These are phyloP conservation scores for Amphimallon solstitiale DNA, from an alignment of 2,888 invertebrate genomes.

Conservation along the genomic window DNA sequence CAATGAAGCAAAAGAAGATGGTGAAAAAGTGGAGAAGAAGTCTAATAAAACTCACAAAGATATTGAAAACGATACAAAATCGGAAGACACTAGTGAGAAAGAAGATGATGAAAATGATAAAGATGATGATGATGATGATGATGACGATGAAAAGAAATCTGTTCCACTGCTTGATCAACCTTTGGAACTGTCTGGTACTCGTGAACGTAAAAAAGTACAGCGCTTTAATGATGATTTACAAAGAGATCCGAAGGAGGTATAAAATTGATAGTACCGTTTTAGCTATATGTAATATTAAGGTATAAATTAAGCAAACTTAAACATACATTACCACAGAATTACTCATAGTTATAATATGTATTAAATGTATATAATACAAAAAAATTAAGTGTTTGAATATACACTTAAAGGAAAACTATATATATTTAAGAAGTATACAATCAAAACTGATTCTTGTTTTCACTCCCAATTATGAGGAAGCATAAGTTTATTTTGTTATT, in stretches of 20 bases:
- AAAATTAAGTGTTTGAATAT: too few relatives aligned
- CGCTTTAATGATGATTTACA: slow-evolving; percentile 56
- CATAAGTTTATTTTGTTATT: too few relatives aligned
- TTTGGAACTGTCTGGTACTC: slow-evolving; percentile 57
- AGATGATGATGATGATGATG: slow-evolving; percentile 52
- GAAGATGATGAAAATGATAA: slow-evolving; percentile 53
- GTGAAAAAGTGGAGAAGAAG: slow-evolving; percentile 47
- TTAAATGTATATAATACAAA: too few relatives aligned
- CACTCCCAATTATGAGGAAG: too few relatives aligned
- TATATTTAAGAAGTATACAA: too few relatives aligned
- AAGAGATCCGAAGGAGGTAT: slow-evolving; percentile 40
- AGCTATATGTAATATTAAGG: background rate
- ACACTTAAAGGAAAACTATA: too few relatives aligned
- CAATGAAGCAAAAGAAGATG: slow-evolving; percentile 49
- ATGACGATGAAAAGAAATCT: slow-evolving; percentile 50
- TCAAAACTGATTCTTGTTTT: too few relatives aligned
- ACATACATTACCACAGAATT: too few relatives aligned
- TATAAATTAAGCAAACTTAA: too few relatives aligned
- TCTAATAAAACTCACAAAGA: slow-evolving; percentile 38
- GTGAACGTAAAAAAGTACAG: slow-evolving; percentile 60
- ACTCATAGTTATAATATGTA: too few relatives aligned
- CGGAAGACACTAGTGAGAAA: slow-evolving; percentile 45
- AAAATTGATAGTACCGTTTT: background rate
- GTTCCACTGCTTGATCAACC: slow-evolving; percentile 60
- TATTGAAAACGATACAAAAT: slow-evolving; percentile 32